Evolutionary conservation across 2,113 vertebrate species (phyloP).

Genomic region (Paralichthys olivaceus): DNA sequence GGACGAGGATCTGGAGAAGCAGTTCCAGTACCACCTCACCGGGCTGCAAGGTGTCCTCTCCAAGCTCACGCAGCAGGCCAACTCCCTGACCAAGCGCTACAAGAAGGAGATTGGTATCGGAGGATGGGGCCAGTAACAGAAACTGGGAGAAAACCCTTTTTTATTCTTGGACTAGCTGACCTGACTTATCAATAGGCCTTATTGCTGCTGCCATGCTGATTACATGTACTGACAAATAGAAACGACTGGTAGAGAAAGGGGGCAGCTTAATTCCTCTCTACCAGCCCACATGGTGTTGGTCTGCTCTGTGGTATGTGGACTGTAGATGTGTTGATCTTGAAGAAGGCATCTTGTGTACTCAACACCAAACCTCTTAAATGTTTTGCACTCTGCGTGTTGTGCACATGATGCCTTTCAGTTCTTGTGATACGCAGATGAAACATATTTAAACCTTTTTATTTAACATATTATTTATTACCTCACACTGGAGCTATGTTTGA

Average conservation of each 20-base stretch:
- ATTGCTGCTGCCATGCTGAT: constrained; percentile 40
- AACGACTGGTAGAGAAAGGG: constrained; percentile 7
- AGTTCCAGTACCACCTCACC: constrained; percentile 93
- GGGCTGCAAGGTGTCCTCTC: constrained; percentile 93
- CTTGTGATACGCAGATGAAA: constrained; percentile 54
- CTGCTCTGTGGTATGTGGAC: constrained; percentile 38
- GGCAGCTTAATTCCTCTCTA: constrained; percentile 22
- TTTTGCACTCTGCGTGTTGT: constrained; percentile 67
- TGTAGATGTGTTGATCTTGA: constrained; percentile 66
- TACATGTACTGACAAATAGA: constrained; percentile 22
- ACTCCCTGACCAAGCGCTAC: constrained; percentile 94
- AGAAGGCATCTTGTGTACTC: constrained; percentile 25
- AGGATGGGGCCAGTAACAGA: constrained; percentile 88
- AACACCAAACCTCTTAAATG: constrained; percentile 16
- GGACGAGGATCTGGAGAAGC: constrained; percentile 91
- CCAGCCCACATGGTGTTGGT: constrained; percentile 48
- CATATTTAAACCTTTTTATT: constrained; percentile 67
- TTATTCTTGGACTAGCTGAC: constrained; percentile 14
- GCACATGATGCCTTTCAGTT: constrained; percentile 31
- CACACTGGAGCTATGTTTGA: constrained; percentile 17
- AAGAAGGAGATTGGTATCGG: constrained; percentile 94
- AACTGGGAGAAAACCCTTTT: not conserved
- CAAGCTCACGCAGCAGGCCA: constrained; percentile 94
- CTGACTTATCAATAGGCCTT: constrained; percentile 11
- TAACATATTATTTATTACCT: constrained; percentile 76